Evolutionary conservation across 2,797 vertebrate genomes (phyloP), one percentile per base, ranked within the genome.

Genomic region (Erethizon dorsatum): DNA sequence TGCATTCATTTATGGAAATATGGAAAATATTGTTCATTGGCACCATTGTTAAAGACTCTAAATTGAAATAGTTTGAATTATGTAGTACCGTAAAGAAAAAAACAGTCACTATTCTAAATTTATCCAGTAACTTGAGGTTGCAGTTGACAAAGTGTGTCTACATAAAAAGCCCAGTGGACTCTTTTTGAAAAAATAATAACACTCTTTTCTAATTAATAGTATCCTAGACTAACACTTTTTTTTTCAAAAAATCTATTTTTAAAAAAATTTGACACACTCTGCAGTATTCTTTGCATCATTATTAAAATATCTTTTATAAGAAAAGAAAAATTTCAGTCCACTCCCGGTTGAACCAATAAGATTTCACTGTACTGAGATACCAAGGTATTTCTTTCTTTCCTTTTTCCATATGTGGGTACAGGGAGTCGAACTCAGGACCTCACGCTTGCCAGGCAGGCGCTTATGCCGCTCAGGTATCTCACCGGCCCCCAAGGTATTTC

Each of bases 271-370:
- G 31, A 59, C 22, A 61, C 11, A 14, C 8, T 22, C 59, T 73
- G 15, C 13, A 24, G 2, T 73, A 54, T 45, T 87, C 71, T 85
- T 94, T 88, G 82, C 47, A 26, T 52, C 26, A 20, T 83, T 90
- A 69, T 88, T 41, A 67, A 91, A 94, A 82, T 50, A 54, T 69
- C 31, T 63, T 84, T 79, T 57, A 71, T n/a, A 59, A 95, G 77
- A 41, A 91, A 91, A 93, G 26, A 41, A 71, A 79, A 14, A 33
- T 26, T 83, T 82, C 12, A 17, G 15, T n/a, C 22, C 47, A 47
- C 57, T 91, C 28, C 9, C 37, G 41, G 18, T 13, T 78, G 77
- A 83, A 33, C n/a, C 93, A 93, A 67, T 85, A 65, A 92, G 65
- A 79, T 59, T 41, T 69, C 77, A 26, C 26, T 45, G 59, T 31